phyloP scores from a whole-genome alignment of 2,113 vertebrate genomes.

The Ifrita kowaldi region DNA sequence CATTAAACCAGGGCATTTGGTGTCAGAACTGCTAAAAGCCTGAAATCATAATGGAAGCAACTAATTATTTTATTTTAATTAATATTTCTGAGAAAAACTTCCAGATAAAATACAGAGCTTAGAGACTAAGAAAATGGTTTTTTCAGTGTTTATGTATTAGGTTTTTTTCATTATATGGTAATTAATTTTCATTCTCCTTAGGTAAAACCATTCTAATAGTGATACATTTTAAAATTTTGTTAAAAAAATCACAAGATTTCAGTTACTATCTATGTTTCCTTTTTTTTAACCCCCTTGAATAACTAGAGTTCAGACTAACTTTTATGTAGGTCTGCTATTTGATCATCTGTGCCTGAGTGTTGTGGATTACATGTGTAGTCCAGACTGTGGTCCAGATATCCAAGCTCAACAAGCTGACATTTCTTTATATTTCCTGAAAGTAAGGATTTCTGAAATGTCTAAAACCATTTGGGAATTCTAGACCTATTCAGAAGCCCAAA shows the following conservation, averaged over 20 bases:
- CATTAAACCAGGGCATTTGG: neutral
- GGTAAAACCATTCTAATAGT: neutral
- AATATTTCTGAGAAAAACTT: neutral
- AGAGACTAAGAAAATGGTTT: neutral
- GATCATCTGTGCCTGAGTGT: neutral
- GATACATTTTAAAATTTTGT: neutral
- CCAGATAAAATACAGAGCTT: neutral
- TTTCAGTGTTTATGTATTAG: neutral
- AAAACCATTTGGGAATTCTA: neutral
- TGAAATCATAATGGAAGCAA: neutral
- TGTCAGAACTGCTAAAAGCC: neutral
- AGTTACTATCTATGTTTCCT: neutral
- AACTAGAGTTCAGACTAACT: neutral
- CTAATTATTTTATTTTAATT: neutral
- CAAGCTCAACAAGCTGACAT: neutral
- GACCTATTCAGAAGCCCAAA: neutral
- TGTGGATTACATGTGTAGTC: neutral
- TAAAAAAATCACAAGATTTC: neutral
- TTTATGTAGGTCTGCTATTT: neutral
- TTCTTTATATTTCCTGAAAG: neutral
- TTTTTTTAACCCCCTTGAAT: rapidly evolving
- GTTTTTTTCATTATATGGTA: neutral
- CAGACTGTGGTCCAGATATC: neutral
- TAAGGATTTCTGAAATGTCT: neutral
- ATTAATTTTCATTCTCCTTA: neutral